phyloP scores from a whole-genome alignment of 2,113 vertebrate species.

The Oryzias curvinotus region DNA sequence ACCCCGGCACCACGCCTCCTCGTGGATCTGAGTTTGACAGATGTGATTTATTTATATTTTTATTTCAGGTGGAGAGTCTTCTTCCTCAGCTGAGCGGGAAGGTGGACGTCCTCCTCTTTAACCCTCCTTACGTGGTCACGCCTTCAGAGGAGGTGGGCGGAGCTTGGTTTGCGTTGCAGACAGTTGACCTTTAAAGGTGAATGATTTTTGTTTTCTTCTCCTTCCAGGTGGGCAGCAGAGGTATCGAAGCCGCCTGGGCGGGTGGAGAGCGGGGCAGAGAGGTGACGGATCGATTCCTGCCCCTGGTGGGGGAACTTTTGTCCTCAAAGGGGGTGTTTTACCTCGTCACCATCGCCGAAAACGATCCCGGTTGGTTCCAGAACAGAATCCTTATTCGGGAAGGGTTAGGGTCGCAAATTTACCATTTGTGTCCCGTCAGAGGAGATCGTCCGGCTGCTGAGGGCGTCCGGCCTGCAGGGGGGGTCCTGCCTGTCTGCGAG shows the following conservation, averaged over 20 bases:
- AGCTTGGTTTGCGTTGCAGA: neutral
- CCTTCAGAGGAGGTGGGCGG: conserved; percentile 86
- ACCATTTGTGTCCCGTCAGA: conserved; percentile 48
- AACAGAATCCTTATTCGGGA: neutral
- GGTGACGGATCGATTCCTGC: conserved; percentile 89
- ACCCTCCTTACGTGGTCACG: conserved; percentile 94
- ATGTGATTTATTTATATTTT: rapidly evolving
- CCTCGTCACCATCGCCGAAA: conserved; percentile 87
- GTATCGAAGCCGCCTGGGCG: conserved; percentile 92
- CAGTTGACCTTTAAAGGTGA: neutral
- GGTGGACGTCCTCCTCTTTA: conserved; percentile 93
- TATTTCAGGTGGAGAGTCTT: conserved; percentile 80
- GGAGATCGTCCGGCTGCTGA: conserved; percentile 84
- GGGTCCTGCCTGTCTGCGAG: conserved; percentile 75
- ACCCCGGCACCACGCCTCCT: neutral
- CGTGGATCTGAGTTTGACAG: neutral
- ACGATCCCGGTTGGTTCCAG: conserved; percentile 83
- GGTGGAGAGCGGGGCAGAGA: conserved; percentile 88
- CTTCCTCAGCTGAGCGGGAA: conserved; percentile 83
- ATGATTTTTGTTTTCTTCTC: too few relatives aligned
- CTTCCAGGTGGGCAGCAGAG: conserved; percentile 81
- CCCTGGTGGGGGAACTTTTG: conserved; percentile 82
- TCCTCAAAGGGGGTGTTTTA: conserved; percentile 87
- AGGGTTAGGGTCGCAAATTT: too few relatives aligned
- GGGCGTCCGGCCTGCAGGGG: conserved; percentile 77